A percentile compares a stretch with the other conserved stretches of the same genome.
These are phyloP conservation scores for Poeciliopsis paucimaculata DNA, from an alignment of 2,797 vertebrate species.

Conservation along the genomic window DNA sequence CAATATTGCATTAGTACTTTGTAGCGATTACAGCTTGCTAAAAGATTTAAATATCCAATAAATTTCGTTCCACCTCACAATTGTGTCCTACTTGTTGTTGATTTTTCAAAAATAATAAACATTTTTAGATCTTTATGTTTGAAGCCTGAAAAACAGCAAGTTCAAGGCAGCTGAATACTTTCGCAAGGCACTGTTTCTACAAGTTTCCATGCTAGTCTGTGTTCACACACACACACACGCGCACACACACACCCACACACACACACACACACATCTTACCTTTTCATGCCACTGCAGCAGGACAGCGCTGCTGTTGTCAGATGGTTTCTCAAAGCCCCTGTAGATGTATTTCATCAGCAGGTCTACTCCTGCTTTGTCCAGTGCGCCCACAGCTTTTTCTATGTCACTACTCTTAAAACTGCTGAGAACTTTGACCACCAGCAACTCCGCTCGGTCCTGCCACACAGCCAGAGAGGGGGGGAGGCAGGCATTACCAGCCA, in stretches of 20 bases:
- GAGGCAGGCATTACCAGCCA: not conserved
- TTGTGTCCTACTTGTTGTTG: too few species aligned
- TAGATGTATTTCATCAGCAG: constrained; percentile 99
- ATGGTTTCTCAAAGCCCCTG: constrained; percentile 97
- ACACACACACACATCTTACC: constrained; percentile 71
- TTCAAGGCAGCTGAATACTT: too few species aligned
- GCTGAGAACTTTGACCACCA: constrained; percentile 96
- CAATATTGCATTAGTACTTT: too few species aligned
- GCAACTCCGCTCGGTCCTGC: constrained; percentile 93
- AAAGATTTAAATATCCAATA: too few species aligned
- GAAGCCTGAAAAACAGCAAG: too few species aligned
- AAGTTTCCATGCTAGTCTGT: not conserved
- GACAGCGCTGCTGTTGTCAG: constrained; percentile 96
- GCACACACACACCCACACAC: not conserved
- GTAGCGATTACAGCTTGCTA: too few species aligned
- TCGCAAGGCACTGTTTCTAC: not conserved
- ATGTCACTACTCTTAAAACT: constrained; percentile 97
- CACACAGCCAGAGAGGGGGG: not conserved
- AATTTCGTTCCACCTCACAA: too few species aligned
- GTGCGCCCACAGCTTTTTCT: constrained; percentile 93
- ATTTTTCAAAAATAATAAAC: too few species aligned
- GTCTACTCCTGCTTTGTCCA: constrained; percentile 94
- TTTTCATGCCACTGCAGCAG: constrained; percentile 98
- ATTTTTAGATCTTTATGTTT: too few species aligned
- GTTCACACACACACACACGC: not conserved